phyloP scores from a whole-genome alignment of 2,797 vertebrate genomes.

The Lithobates pipiens region DNA sequence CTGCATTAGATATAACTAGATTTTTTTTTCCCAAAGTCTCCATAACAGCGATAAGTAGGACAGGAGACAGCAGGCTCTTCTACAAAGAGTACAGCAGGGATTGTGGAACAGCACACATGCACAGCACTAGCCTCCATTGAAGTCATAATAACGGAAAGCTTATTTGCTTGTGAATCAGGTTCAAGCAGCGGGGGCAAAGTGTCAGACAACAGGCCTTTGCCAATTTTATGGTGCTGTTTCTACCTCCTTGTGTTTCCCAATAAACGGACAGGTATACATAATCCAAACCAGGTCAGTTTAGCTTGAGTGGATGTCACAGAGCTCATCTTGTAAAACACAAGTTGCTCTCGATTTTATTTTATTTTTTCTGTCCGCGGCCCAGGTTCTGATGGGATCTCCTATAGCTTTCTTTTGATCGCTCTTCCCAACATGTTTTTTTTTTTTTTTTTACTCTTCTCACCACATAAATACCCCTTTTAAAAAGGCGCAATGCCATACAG shows the following conservation, averaged over 20 bases:
- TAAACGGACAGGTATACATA: slow-evolving; percentile 26
- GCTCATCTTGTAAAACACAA: slow-evolving; percentile 7
- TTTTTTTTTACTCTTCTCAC: slow-evolving; percentile 17
- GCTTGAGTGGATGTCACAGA: slow-evolving; percentile 30
- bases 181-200: slow-evolving; percentile 31
- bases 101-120: slow-evolving; percentile 32
- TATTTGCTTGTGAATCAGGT: slow-evolving; percentile 48
- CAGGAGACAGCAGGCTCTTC: slow-evolving; percentile 35
- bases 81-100: slow-evolving; percentile 47
- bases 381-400: slow-evolving; percentile 23
- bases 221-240: slow-evolving; percentile 22
- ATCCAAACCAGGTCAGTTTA: slow-evolving; percentile 35
- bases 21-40: not conserved
- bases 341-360: not conserved
- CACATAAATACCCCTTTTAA: slow-evolving; percentile 45
- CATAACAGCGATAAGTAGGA: slow-evolving; percentile 40
- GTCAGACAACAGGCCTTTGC: slow-evolving; percentile 42
- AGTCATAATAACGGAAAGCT: slow-evolving; percentile 44
- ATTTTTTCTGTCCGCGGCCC: slow-evolving; percentile 27
- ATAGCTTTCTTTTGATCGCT: slow-evolving; percentile 43
- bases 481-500: not conserved
- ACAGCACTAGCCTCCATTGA: slow-evolving; percentile 36
- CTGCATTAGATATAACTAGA: not conserved
- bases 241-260: slow-evolving; percentile 43
- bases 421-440: slow-evolving; percentile 3